Percentiles rank a stretch among this genome's conserved stretches.
phyloP scores from a whole-genome alignment of 2,888 invertebrate species.

The Hydropsyche betteni region DNA sequence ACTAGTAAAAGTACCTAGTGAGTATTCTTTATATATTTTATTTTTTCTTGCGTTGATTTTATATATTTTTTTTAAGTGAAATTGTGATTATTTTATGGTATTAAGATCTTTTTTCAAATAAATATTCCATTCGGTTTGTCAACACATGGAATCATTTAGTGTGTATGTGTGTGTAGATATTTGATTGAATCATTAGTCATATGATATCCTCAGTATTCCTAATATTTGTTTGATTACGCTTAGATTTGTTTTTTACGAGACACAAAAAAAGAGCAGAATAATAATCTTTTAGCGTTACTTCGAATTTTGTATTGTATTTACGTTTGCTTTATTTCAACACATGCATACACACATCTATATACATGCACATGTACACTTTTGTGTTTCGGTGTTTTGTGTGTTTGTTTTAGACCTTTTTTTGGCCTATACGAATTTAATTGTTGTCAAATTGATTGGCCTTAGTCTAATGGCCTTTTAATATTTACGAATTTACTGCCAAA shows the following conservation, averaged over 20 bases:
- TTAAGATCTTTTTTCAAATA: constrained; percentile 9
- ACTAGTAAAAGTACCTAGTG: constrained; percentile 34
- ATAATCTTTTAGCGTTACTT: no score
- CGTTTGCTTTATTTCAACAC: neutral
- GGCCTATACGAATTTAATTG: constrained; percentile 49
- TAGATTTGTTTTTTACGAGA: no score
- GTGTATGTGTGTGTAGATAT: neutral
- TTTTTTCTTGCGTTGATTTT: constrained; percentile 27
- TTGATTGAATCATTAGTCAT: no score
- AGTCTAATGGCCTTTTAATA: constrained; percentile 51
- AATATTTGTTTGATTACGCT: no score
- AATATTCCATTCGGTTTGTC: constrained; percentile 35
- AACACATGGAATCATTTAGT: constrained; percentile 13
- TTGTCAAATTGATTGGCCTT: constrained; percentile 52
- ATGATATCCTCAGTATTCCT: no score
- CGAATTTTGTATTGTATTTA: no score
- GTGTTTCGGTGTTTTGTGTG: neutral
- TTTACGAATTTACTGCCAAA: constrained; percentile 52
- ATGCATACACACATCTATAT: neutral
- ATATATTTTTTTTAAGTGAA: constrained; percentile 23
- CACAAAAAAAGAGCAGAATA: no score
- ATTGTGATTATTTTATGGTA: constrained; percentile 27
- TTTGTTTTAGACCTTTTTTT: constrained; percentile 35
- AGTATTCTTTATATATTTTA: constrained; percentile 34
- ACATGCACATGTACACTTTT: constrained; percentile 14